Percentiles rank a stretch among this genome's conserved stretches.
These are phyloP conservation scores for Choristoneura rosaceana DNA, from an alignment of 2,888 invertebrate genomes.

Conservation along the genomic window DNA sequence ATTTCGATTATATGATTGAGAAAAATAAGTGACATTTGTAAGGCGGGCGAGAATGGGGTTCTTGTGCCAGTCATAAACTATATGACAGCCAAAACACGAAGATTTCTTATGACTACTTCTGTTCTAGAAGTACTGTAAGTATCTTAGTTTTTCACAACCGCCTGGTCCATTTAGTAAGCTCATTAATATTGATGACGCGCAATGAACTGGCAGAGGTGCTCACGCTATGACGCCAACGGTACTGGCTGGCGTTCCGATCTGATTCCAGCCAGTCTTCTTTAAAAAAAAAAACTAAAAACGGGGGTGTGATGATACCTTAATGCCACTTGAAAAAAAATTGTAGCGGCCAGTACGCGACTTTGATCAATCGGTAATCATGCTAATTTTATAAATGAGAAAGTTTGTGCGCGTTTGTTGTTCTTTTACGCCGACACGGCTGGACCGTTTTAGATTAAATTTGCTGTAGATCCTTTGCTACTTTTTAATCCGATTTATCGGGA, in stretches of 20 bases:
- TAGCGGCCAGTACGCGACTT: background rate
- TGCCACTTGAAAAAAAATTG: background rate
- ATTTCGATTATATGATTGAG: no score
- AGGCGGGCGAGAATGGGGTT: no score
- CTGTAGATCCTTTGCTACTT: no score
- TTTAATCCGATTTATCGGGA: no score
- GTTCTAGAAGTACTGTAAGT: background rate
- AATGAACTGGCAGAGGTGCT: slow-evolving; percentile 16
- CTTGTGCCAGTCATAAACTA: no score
- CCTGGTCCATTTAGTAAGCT: slow-evolving; percentile 12
- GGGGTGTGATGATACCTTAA: background rate
- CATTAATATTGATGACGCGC: slow-evolving; percentile 17
- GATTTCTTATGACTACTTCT: background rate
- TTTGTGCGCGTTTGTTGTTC: no score
- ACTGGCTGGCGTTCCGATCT: slow-evolving; percentile 14
- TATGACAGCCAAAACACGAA: background rate
- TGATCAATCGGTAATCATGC: background rate
- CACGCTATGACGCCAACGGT: slow-evolving; percentile 18
- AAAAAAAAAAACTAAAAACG: background rate
- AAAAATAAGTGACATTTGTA: no score
- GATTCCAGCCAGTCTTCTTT: background rate
- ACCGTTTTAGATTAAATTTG: background rate
- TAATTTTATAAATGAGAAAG: no score
- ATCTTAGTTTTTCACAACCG: slow-evolving; percentile 9
- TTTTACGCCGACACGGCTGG: background rate